These are phyloP conservation scores for Argyrosomus japonicus DNA, from an alignment of 2,113 vertebrate species.

Conservation along the genomic window DNA sequence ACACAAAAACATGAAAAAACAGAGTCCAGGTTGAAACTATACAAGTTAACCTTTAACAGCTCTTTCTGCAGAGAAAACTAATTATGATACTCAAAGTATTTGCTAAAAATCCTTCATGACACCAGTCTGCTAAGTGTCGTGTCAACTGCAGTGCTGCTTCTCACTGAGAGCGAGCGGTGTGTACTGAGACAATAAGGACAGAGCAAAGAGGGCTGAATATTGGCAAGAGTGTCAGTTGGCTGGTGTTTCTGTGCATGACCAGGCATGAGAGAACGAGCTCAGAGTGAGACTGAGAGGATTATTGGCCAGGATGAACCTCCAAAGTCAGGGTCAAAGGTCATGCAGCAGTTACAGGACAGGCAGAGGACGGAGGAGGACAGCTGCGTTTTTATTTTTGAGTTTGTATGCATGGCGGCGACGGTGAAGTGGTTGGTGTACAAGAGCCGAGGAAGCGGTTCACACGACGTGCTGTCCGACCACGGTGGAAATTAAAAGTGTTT, in stretches of 20 bases:
- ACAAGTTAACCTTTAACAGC: too few relatives aligned
- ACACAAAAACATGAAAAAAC: too few relatives aligned
- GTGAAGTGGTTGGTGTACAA: background rate
- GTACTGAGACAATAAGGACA: conserved; percentile 15
- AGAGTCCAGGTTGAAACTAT: too few relatives aligned
- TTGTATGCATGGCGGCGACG: background rate
- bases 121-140: background rate
- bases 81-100: background rate
- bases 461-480: too few relatives aligned
- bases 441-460: background rate
- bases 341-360: conserved; percentile 40
- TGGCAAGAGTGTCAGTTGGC: conserved; percentile 63
- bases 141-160: background rate
- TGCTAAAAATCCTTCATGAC: background rate
- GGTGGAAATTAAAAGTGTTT: too few relatives aligned
- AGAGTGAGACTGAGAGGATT: conserved; percentile 72
- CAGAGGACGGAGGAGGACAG: conserved; percentile 48
- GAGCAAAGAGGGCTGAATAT: conserved; percentile 16
- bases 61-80: background rate
- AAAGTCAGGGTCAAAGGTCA: conserved; percentile 68
- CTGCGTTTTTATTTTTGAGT: background rate
- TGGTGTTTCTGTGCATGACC: conserved; percentile 70
- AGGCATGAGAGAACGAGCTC: conserved; percentile 73
- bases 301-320: conserved; percentile 47
- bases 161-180: background rate